Evolutionary conservation across 2,113 vertebrate genomes (phyloP), one percentile per base, ranked within the genome.

Genomic region (Balaeniceps rex): DNA sequence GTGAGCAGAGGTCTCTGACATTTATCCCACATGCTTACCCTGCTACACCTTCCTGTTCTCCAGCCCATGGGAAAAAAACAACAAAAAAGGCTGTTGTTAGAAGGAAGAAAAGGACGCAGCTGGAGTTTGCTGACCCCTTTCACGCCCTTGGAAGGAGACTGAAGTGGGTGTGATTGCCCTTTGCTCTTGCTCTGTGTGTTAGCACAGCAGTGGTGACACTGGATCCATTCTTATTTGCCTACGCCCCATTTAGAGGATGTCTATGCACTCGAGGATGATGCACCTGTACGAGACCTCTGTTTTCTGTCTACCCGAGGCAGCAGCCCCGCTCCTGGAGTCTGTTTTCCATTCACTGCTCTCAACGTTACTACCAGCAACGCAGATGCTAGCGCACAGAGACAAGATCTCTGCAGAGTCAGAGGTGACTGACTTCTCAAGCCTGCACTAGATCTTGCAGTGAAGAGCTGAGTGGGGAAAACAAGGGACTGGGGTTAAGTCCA

Each of bases 241-340:
- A 5, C 1, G 2, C 46, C 49, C 51, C 4, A 1, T 2, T 7
- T 58, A 51, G 71, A 77, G 83, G 19, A 77, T 86, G 28, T 70
- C 49, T 57, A 0, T 22, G 25, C 57, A 23, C 42, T 33, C 1
- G 0, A 19, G 46, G 46, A 79, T 2, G 2, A 52, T 54, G 46
- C 72, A 61, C 34, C 28, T 5, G 0, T 40, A 26, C 1, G 1
- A 65, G 29, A 65, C 26, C 29, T 69, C 64, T 69, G 42, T 70
- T 14, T 71, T 65, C 38, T 26, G 10, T 52, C 22, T 80, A 19
- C 9, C 11, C 4, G 3, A 85, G 69, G 33, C 60, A 51, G 19
- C 46, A 66, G 47, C 28, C 36, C 29, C 2, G 3, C 63, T 61
- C 49, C 36, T 49, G 23, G 29, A 83, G 16, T 21, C 61, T 51